Evolutionary conservation across 2,888 invertebrate species (phyloP).

Genomic region (Blastobasis adustella): DNA sequence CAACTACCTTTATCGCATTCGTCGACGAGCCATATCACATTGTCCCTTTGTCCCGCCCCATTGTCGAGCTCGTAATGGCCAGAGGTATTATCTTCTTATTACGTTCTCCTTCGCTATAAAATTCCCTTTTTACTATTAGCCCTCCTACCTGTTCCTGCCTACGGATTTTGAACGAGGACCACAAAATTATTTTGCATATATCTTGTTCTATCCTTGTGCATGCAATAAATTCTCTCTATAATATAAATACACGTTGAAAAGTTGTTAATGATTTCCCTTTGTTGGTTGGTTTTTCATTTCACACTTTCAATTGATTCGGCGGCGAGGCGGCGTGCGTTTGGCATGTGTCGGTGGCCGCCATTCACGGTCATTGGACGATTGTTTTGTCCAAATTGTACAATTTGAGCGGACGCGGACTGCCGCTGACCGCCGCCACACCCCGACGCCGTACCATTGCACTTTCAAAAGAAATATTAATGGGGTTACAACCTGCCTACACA

Average conservation of each 20-base stretch:
- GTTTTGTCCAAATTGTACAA: constrained; percentile 66
- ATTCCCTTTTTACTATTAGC: constrained; percentile 37
- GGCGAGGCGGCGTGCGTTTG: constrained; percentile 49
- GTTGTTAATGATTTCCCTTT: constrained; percentile 32
- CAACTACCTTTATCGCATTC: constrained; percentile 52
- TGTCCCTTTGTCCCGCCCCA: constrained; percentile 57
- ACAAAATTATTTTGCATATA: constrained; percentile 14
- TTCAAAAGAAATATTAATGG: constrained; percentile 21
- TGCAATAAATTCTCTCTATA: too few relatives aligned
- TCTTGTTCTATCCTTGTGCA: background rate
- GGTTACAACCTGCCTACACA: background rate
- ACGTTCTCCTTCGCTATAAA: constrained; percentile 51
- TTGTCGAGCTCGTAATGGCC: constrained; percentile 53
- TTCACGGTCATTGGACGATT: constrained; percentile 49
- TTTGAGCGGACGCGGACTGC: constrained; percentile 25
- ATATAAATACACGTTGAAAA: background rate
- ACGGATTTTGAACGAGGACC: constrained; percentile 37
- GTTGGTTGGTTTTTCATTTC: constrained; percentile 43
- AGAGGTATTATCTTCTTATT: constrained; percentile 64
- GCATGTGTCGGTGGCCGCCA: constrained; percentile 58
- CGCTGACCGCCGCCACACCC: constrained; percentile 33
- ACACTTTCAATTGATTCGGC: constrained; percentile 46
- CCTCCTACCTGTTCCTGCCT: constrained; percentile 35
- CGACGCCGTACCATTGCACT: constrained; percentile 27
- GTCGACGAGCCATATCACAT: constrained; percentile 46